Base-by-base conservation (phyloP, 2,113 vertebrate genomes). In the Silurus glanis region DNA sequence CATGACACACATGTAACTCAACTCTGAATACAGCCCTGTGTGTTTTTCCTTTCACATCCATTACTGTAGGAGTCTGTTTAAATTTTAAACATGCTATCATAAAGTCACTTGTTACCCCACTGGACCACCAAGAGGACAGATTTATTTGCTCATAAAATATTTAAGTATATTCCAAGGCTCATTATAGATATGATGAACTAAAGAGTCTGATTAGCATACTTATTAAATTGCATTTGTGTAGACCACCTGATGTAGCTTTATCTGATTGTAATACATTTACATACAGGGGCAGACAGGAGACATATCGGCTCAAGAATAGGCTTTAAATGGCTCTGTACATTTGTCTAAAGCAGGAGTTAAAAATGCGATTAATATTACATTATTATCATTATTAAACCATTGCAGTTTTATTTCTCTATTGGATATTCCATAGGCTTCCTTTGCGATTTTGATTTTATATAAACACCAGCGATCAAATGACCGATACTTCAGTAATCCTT, bases 141-240 rank as follows among this genome's bases (percentile, higher is more conserved):
- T 86, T 85, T 85, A 86, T 86, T 88, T 88, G 84, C 37, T 86
- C 81, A 88, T 88, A 88, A 90, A 90, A 87, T 83, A 85, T 91
- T 86, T 85, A 91, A 64, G 59, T 21, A 84, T 80, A 82, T 83
- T 58, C 53, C 69, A 83, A 87, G 87, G 87, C 64, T 55, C 66
- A 4, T 12, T 37, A 84, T 74, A 51, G 85, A 87, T 83, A 85
- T 71, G 67, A 84, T 86, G 53, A 82, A 87, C 78, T 75, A 84
- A 87, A 86, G 62, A 83, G 69, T 86, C 81, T 84, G 89, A 80
- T 91, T 90, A 91, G 86, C 87, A 90, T 88, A 86, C 83, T 85
- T 87, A 91, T 91, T 89, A 89, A 87, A 89, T 88, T 86, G 61
- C 86, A 58, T 12, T 59, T 49, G 59, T 75, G 90, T 88, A 64